Percentiles rank a stretch among this genome's conserved stretches.
Evolutionary conservation across 2,888 invertebrate genomes (phyloP).

Genomic region (Elegia similella): DNA sequence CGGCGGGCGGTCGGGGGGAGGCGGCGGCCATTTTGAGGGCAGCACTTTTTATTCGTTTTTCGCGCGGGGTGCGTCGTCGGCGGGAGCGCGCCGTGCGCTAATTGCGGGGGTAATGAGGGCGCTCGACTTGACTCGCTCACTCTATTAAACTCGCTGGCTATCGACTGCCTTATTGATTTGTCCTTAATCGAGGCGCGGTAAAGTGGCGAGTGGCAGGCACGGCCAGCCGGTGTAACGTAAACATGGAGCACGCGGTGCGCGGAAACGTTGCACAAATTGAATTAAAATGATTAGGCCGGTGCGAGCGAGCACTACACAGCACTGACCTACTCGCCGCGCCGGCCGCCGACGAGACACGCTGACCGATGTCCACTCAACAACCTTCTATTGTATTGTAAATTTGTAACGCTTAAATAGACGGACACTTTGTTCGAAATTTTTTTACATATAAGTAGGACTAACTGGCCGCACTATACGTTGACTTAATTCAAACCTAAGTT

Average conservation of each 20-base stretch:
- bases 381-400: not conserved
- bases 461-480: no score
- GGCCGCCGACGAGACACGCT: not conserved
- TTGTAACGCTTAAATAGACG: not conserved
- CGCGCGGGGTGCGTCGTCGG: conserved; percentile 79
- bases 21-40: conserved; percentile 88
- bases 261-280: conserved; percentile 61
- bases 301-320: conserved; percentile 27
- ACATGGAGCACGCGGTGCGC: conserved; percentile 51
- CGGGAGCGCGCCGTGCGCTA: conserved; percentile 79
- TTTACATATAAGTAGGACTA: no score
- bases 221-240: conserved; percentile 54
- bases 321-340: conserved; percentile 31
- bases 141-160: conserved; percentile 79
- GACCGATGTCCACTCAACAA: not conserved
- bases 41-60: conserved; percentile 84
- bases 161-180: conserved; percentile 81
- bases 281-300: conserved; percentile 61
- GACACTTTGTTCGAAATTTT: not conserved
- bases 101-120: conserved; percentile 82
- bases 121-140: conserved; percentile 77
- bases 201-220: conserved; percentile 44
- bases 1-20: conserved; percentile 69
- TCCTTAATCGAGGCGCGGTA: conserved; percentile 72
- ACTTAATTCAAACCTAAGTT: no score